Base-by-base conservation (phyloP, 2,113 vertebrate genomes). In the Desmodus rotundus region DNA sequence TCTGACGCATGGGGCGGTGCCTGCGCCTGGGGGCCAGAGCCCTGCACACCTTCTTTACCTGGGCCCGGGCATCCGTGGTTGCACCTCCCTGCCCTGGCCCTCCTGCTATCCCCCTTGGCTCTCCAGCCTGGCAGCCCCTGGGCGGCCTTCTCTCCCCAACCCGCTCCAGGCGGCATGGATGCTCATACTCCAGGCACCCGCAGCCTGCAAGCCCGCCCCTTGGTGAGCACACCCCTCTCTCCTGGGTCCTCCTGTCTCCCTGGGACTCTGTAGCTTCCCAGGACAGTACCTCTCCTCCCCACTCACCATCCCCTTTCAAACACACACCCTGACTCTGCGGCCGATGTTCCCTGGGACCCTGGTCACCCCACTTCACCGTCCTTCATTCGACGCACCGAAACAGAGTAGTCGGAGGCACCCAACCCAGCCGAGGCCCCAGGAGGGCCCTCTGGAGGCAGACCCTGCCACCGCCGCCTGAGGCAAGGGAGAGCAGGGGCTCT, bases 391-490 rank as follows among this genome's bases (percentile, higher is more conserved):
- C 61, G 43, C 50, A 5, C 2, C 33, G 73, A 90, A 24, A 31
- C 67, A 7, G 8, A 36, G 28, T 5, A 0, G 10, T 17, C 19
- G 0, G 15, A 3, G 0, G 31, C 19, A 28, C 16, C 36, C 15
- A 31, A 20, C 41, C 26, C 26, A 0, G 0, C 41, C 12, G 17
- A n/a, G 61, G 63, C 15, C 7, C 17, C 19, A 0, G 0, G 20
- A 43, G 31, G 24, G 45, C 10, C 33, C 16, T 11, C 41, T 7
- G 6, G 56, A 19, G 41, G 36, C 15, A 58, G 87, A 43, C 1
- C 1, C 0, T 0, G 72, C 12, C 5, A 1, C 10, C 16, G 2
- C 3, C 0, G 0, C 38, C 9, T 1, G 43, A 87, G 89, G 70
- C 45, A 16, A 36, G n/a, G 26, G 52, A 28, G 41, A 73, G 84